Evolutionary conservation across 2,888 invertebrate species (phyloP).

Genomic region (Cordilura impudica): DNA sequence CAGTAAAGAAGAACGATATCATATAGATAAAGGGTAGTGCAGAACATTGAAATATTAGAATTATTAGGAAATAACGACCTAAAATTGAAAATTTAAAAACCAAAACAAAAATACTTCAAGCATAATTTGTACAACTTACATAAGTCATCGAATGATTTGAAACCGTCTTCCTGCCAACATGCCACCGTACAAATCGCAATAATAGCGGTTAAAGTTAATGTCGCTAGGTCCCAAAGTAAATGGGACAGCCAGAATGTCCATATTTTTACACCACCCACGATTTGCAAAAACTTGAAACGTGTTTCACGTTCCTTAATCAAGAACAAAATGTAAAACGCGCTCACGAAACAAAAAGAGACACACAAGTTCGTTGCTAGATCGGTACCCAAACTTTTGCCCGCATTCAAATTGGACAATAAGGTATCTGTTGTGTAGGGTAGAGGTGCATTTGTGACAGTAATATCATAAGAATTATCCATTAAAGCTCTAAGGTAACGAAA

Average conservation of each 20-base stretch:
- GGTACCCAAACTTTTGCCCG: constrained; percentile 78
- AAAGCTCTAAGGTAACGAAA: constrained; percentile 62
- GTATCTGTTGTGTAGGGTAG: constrained; percentile 82
- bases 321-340: constrained; percentile 82
- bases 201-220: constrained; percentile 84
- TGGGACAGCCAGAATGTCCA: constrained; percentile 85
- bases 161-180: constrained; percentile 83
- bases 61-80: constrained; percentile 81
- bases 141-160: constrained; percentile 67
- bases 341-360: constrained; percentile 87
- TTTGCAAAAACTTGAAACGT: constrained; percentile 87
- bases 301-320: constrained; percentile 83
- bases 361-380: constrained; percentile 85
- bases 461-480: constrained; percentile 64
- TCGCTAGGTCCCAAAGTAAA: constrained; percentile 79
- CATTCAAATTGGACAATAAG: constrained; percentile 77
- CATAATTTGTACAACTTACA: constrained; percentile 61
- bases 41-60: constrained; percentile 85
- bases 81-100: too few species aligned
- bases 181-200: constrained; percentile 82
- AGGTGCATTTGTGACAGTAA: constrained; percentile 83
- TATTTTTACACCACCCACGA: constrained; percentile 86
- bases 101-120: too few species aligned
- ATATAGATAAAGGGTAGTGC: constrained; percentile 87
- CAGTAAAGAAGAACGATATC: constrained; percentile 83